Evolutionary conservation across 2,113 vertebrate genomes (phyloP), one percentile per base, ranked within the genome.

Genomic region (Stercorarius parasiticus): DNA sequence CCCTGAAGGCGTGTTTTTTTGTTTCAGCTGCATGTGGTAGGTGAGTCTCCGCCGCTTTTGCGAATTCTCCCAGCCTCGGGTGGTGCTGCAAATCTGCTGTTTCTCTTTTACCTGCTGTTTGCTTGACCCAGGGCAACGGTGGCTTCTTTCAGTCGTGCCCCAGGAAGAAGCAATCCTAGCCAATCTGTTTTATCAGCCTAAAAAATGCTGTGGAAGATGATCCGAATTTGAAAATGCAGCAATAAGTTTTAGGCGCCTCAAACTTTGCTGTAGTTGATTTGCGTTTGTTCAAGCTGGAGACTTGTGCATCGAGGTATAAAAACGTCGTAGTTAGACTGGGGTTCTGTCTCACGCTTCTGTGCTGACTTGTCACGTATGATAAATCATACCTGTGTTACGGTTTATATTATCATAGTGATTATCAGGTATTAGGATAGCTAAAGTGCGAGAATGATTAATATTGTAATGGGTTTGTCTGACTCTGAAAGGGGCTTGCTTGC

Each of bases 1-100:
- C 40, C 23, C 40, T 23, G 53, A 18, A 45, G 25, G 4, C 2
- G 0, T 43, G 32, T 4, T 23, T 23, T 64, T 56, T 38, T 14
- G 0, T 5, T 49, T 58, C 45, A 67, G 12, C n/a, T 67, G 12
- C 25, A 13, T 5, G 2, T 49, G 32, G 23, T 53, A 67, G 42
- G 21, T 42, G 58, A 45, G 10, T 71, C 71, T 34, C 30, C 82
- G 7, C 27, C 66, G 7, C 21, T 84, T 67, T 53, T 66, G 47
- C 6, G 14, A 42, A 18, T 7, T 70, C 38, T 86, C 18, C 30
- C 55, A 69, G 78, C 49, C 49, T 56, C 3, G 4, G 73, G 20
- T 2, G 1, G 3, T 74, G 47, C 50, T 79, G 27, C 29, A 64
- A 5, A 76, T 85, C 12, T 5, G 2, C 23, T 42, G 1, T 36